These are phyloP conservation scores for Diadegma fenestrale DNA, from an alignment of 2,888 invertebrate genomes.

Conservation along the genomic window DNA sequence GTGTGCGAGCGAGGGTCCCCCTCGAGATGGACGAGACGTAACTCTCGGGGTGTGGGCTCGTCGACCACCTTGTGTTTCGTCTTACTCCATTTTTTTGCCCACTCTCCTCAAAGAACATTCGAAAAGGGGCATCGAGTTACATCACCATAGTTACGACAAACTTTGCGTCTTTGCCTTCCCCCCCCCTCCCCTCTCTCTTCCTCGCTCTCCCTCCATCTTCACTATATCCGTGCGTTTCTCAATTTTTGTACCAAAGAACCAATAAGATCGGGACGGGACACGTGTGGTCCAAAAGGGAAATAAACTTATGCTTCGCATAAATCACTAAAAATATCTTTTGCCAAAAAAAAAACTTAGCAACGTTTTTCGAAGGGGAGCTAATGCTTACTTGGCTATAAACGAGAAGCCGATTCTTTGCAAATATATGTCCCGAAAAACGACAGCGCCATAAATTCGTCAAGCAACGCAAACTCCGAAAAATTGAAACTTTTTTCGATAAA, in stretches of 20 bases:
- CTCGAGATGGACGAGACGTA: slow-evolving; percentile 52
- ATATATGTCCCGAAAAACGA: not conserved
- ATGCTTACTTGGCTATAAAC: slow-evolving; percentile 11
- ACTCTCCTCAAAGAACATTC: slow-evolving; percentile 35
- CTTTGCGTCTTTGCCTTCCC: slow-evolving; percentile 22
- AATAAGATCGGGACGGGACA: slow-evolving; percentile 37
- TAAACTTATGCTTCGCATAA: slow-evolving; percentile 28
- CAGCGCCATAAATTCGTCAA: not conserved
- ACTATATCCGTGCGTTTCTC: slow-evolving; percentile 15
- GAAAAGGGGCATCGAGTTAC: slow-evolving; percentile 54
- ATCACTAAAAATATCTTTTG: slow-evolving; percentile 9
- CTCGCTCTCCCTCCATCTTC: slow-evolving; percentile 10
- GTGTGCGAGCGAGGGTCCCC: slow-evolving; percentile 46
- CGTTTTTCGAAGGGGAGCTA: not conserved
- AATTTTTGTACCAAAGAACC: slow-evolving; percentile 37
- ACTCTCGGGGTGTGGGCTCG: slow-evolving; percentile 35
- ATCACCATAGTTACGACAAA: slow-evolving; percentile 66
- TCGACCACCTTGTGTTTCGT: slow-evolving; percentile 62
- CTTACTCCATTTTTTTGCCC: slow-evolving; percentile 46
- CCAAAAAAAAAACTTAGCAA: slow-evolving; percentile 1
- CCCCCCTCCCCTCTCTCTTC: no score
- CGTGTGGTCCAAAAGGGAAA: slow-evolving; percentile 26
- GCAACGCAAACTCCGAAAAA: not conserved
- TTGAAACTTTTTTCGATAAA: not conserved
- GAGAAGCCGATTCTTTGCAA: not conserved